Evolutionary conservation across 2,113 vertebrate species (phyloP).

Genomic region (Melanerpes aurifrons): DNA sequence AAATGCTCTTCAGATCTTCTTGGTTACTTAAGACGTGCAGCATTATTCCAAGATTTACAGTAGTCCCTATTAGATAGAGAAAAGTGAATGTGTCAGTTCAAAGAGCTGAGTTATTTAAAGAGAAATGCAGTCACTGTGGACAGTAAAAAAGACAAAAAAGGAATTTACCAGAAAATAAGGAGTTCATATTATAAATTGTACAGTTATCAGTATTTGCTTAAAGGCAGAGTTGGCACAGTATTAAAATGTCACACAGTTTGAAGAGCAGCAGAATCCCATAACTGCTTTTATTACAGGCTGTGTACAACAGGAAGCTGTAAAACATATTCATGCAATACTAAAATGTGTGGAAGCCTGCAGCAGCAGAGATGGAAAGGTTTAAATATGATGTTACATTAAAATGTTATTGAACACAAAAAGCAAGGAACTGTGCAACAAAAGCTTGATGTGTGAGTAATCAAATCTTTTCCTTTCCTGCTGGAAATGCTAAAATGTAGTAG

Average conservation of each 20-base stretch:
- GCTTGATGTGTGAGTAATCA: neutral
- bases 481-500: neutral
- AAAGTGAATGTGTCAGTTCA: neutral
- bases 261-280: neutral
- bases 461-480: neutral
- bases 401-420: neutral
- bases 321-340: neutral
- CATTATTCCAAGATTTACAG: neutral
- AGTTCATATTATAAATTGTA: neutral
- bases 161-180: neutral
- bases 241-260: constrained; percentile 26
- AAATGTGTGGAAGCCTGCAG: constrained; percentile 9
- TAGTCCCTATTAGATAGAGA: neutral
- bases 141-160: neutral
- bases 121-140: neutral
- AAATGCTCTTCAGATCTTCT: neutral
- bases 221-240: constrained; percentile 3
- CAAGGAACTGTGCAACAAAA: neutral
- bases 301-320: constrained; percentile 6
- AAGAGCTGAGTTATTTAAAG: neutral
- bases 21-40: neutral
- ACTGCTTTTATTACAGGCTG: constrained; percentile 1
- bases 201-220: constrained; percentile 28
- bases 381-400: neutral
- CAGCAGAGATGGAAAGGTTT: neutral